These are phyloP conservation scores for Merluccius polli DNA, from an alignment of 2,797 vertebrate genomes.

Conservation along the genomic window DNA sequence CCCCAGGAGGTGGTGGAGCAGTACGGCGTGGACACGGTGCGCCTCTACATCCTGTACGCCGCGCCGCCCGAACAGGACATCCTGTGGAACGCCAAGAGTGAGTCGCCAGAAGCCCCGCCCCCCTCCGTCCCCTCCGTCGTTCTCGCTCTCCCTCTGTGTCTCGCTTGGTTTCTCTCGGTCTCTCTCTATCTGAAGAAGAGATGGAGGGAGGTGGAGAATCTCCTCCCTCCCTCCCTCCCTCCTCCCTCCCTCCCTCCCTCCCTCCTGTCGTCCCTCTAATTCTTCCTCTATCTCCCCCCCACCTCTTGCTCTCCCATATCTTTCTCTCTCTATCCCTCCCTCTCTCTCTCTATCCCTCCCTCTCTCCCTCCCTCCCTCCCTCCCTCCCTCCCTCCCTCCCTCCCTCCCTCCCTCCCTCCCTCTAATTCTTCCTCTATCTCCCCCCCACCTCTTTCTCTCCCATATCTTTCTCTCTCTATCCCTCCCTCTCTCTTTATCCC, in stretches of 20 bases:
- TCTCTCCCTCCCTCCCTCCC: neutral
- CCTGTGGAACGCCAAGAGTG: conserved; percentile 93
- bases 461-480: neutral
- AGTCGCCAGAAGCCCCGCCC: conserved; percentile 44
- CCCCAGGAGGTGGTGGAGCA: conserved; percentile 82
- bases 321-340: neutral
- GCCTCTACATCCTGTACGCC: conserved; percentile 89
- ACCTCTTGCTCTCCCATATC: too few species aligned
- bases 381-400: neutral
- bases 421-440: too few species aligned
- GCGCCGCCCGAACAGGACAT: conserved; percentile 94
- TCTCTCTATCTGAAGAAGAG: neutral
- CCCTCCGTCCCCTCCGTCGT: neutral
- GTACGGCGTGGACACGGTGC: conserved; percentile 87
- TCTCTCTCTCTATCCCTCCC: neutral
- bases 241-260: neutral
- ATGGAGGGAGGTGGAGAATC: too few species aligned
- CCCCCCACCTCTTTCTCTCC: too few species aligned
- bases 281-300: neutral
- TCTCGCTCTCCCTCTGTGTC: conserved; percentile 5
- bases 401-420: too few species aligned
- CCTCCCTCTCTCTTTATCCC: neutral
- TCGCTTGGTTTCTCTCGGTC: neutral
- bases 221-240: too few species aligned
- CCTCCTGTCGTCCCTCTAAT: neutral